These are phyloP conservation scores for Pachyseris speciosa DNA, from an alignment of 64 coral and sea anemone genomes.

Conservation along the genomic window DNA sequence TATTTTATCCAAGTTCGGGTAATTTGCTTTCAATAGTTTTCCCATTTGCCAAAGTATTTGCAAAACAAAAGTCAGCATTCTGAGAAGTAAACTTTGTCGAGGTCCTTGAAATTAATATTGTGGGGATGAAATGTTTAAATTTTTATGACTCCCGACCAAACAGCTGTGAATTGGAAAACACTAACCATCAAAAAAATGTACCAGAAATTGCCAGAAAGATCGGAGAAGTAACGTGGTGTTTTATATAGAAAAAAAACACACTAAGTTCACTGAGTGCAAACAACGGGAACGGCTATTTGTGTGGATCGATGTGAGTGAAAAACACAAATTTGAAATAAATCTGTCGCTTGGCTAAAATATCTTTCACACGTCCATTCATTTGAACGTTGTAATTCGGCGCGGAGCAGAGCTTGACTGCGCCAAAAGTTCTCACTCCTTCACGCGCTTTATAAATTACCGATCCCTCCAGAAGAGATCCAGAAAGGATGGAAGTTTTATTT, in stretches of 20 bases:
- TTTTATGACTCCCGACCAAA: conserved; percentile 24
- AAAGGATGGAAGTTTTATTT: background rate
- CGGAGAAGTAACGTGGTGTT: background rate
- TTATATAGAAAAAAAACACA: background rate
- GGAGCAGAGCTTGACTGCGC: background rate
- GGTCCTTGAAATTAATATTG: conserved; percentile 47
- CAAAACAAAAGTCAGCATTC: conserved; percentile 11
- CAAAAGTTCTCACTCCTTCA: background rate
- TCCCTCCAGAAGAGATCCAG: no score
- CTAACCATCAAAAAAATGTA: background rate
- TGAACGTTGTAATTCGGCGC: conserved; percentile 3
- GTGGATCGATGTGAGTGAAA: background rate
- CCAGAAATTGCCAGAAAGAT: background rate
- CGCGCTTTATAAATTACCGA: background rate
- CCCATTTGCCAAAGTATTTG: conserved; percentile 36
- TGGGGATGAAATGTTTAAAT: conserved; percentile 25
- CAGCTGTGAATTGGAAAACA: conserved; percentile 30
- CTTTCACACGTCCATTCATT: conserved; percentile 18
- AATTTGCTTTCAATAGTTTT: conserved; percentile 9
- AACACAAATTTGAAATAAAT: background rate
- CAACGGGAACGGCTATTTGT: background rate
- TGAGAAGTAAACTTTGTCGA: conserved; percentile 25
- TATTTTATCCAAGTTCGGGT: conserved; percentile 7
- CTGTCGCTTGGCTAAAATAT: conserved; percentile 11
- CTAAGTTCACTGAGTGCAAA: background rate